Conservation (phyloP, 2,113 vertebrate species). For the Ptilonorhynchus violaceus region DNA sequence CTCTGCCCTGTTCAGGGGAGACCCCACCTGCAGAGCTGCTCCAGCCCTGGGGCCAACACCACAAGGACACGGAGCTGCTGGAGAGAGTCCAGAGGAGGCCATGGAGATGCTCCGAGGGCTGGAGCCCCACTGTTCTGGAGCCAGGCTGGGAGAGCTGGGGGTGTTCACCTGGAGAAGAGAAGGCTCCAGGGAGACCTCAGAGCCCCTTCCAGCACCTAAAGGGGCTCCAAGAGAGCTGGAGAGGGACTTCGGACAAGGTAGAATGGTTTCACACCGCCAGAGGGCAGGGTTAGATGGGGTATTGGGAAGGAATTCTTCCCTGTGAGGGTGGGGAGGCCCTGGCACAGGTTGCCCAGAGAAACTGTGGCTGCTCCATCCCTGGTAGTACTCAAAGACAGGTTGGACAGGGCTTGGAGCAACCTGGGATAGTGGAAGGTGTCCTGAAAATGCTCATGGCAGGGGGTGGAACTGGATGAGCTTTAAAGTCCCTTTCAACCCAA, state of each 20-base stretch:
- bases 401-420: fast-evolving
- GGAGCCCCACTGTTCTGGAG: not conserved
- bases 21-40: not conserved
- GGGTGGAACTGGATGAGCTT: not conserved
- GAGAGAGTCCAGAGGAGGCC: fast-evolving
- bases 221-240: not conserved
- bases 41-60: not conserved
- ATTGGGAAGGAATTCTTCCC: fast-evolving
- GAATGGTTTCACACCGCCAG: not conserved
- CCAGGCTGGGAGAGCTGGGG: not conserved
- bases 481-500: not conserved
- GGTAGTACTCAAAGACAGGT: fast-evolving
- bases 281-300: fast-evolving
- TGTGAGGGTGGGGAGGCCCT: fast-evolving
- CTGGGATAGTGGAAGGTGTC: fast-evolving
- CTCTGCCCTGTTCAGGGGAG: not conserved
- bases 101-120: fast-evolving
- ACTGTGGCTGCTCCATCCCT: not conserved
- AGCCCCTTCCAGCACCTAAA: fast-evolving
- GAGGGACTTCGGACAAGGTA: not conserved
- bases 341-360: not conserved
- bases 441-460: not conserved
- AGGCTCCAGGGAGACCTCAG: not conserved
- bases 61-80: fast-evolving
- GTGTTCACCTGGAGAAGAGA: fast-evolving